Base-by-base conservation (phyloP, 2,797 vertebrate genomes). In the Girardinus metallicus region DNA sequence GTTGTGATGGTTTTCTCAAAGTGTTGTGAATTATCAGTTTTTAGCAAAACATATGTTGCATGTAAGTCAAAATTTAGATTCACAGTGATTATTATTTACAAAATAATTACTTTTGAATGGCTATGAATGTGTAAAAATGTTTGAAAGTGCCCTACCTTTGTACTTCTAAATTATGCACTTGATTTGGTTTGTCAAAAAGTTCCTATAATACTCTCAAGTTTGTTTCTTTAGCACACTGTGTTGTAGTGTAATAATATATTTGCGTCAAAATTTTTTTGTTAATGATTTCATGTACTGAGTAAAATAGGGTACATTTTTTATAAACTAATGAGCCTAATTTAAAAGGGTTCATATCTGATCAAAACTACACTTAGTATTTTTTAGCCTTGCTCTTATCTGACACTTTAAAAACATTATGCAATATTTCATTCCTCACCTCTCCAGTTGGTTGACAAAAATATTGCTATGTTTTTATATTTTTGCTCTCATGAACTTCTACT, bases 401-500 rank as follows among this genome's bases (percentile, higher is more conserved):
- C 23, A 26, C 21, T 53, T 53, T 26, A 53, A 53, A 53, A 53
- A 53, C 23, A 26, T 4, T 31, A 10, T 43, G 31, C 10, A 36
- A 4, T 36, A 10, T 5, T 73, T 51, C 0, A 64, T 23, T n/a
- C 11, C 16, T 29, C 73, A 73, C 5, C 3, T 77, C 51, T 0
- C 23, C 74, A 73, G 53, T 53, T 16, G 0, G 46, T 47, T 57
- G 29, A 82, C 41, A 75, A 73, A 77, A 53, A 47, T 26, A 55
- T 39, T 2, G 15, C 1, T 15, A 78, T 86, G 79, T 83, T 83
- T 85, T 85, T 21, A 51, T 9, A 51, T 51, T 79, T 81, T 73
- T 70, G 5, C 72, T 31, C 51, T 41, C 70, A 71, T 76, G 77
- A 83, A 81, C 76, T 60, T 68, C 43, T 72, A 26, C 68, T 81